Evolutionary conservation across 1,140 invertebrate genomes (phyloP).

Genomic region (Anoplophora glabripennis): DNA sequence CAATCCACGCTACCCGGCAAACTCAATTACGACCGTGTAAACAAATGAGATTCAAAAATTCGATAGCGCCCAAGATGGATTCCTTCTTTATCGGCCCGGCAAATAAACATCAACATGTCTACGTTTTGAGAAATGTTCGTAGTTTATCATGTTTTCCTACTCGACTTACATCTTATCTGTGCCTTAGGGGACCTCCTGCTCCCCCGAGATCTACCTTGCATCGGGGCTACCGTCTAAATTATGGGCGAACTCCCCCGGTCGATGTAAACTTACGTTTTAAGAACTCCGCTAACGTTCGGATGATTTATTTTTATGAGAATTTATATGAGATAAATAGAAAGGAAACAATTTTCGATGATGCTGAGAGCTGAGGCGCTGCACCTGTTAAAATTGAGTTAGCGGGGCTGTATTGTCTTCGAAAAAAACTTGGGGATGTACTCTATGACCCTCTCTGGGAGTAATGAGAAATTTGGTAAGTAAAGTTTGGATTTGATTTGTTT

Average conservation of each 20-base stretch:
- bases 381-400: too few species aligned
- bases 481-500: too few species aligned
- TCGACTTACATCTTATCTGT: constrained; percentile 13
- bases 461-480: too few species aligned
- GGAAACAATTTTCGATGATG: too few species aligned
- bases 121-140: constrained; percentile 16
- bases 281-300: constrained; percentile 3
- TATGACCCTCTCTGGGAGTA: too few species aligned
- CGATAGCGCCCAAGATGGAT: constrained; percentile 18
- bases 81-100: constrained; percentile 11
- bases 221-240: constrained; percentile 10
- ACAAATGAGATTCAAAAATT: neutral
- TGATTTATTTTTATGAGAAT: constrained; percentile 23
- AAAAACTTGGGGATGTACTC: too few species aligned
- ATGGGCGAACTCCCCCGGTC: constrained; percentile 17
- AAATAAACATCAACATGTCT: constrained; percentile 24
- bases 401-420: too few species aligned
- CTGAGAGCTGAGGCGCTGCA: too few species aligned
- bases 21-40: too few species aligned
- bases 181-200: constrained; percentile 3
- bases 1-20: too few species aligned
- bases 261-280: constrained; percentile 25
- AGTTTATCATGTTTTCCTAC: constrained; percentile 22
- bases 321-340: constrained; percentile 1
- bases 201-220: constrained; percentile 11